Conservation (phyloP, 2,888 invertebrate genomes). For the Andrena chrysosceles region DNA sequence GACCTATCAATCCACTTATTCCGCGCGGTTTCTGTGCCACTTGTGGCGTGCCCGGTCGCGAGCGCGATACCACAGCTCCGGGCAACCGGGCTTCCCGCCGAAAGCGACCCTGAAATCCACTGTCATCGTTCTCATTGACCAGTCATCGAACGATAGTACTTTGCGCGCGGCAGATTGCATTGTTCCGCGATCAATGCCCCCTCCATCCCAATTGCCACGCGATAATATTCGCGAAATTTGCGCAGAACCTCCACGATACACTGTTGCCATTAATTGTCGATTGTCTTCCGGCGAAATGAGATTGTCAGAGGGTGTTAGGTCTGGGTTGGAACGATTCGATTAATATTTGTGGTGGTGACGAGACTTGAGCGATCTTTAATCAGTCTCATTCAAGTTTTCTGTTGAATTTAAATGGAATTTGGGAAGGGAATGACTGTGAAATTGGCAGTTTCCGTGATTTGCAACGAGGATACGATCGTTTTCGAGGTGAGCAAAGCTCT, state of each 20-base stretch:
- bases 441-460: not conserved
- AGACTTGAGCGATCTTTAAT: not conserved
- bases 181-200: conserved; percentile 30
- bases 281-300: conserved; percentile 44
- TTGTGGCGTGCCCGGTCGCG: conserved; percentile 76
- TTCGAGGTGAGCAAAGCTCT: conserved; percentile 2
- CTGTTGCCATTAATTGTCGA: conserved; percentile 31
- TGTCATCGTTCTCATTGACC: conserved; percentile 30
- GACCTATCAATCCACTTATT: conserved; percentile 81
- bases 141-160: conserved; percentile 30
- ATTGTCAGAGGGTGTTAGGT: conserved; percentile 8
- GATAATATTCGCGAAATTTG: conserved; percentile 56
- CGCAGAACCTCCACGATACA: conserved; percentile 1
- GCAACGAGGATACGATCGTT: conserved; percentile 6
- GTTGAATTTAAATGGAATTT: too few species aligned
- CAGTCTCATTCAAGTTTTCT: too few species aligned
- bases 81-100: not conserved
- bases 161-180: conserved; percentile 12
- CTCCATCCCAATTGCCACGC: not conserved
- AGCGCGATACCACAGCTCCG: not conserved
- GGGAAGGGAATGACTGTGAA: too few species aligned
- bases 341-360: not conserved
- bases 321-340: not conserved
- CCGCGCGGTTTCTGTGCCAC: conserved; percentile 81
- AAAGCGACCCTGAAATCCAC: conserved; percentile 2